phyloP scores from a whole-genome alignment of 2,797 vertebrate species.

The Somateria mollissima region DNA sequence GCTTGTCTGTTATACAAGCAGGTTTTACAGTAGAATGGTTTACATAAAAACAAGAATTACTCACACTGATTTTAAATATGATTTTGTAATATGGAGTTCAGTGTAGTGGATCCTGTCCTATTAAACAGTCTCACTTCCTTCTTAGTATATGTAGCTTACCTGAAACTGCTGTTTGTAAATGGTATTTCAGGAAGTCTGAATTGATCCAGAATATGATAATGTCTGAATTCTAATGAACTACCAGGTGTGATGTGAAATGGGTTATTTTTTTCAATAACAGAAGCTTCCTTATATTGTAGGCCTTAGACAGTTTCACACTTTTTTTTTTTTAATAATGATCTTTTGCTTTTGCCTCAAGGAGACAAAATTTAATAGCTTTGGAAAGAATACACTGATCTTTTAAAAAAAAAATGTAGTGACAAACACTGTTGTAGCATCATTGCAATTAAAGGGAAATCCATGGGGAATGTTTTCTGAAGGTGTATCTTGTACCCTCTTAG shows the following conservation, averaged over 20 bases:
- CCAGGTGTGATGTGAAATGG: background rate
- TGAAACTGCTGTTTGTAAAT: background rate
- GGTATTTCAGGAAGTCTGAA: background rate
- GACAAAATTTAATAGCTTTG: background rate
- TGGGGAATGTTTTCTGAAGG: background rate
- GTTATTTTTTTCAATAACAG: background rate
- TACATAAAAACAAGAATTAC: background rate
- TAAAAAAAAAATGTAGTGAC: background rate
- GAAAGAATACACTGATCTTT: background rate
- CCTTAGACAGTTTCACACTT: background rate
- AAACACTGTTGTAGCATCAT: accelerated
- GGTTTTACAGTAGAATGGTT: background rate
- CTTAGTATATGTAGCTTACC: background rate
- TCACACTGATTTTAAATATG: background rate
- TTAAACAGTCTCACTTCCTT: background rate
- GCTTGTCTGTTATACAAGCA: background rate
- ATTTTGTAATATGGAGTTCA: background rate
- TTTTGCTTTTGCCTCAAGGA: background rate
- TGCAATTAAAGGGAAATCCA: background rate
- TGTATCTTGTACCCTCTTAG: background rate
- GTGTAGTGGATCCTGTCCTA: background rate
- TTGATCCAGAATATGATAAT: background rate
- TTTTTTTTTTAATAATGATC: background rate
- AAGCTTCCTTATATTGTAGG: background rate
- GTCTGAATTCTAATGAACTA: background rate